Evolutionary conservation across 2,888 invertebrate species (phyloP).

Genomic region (Hoplodrina blanda): DNA sequence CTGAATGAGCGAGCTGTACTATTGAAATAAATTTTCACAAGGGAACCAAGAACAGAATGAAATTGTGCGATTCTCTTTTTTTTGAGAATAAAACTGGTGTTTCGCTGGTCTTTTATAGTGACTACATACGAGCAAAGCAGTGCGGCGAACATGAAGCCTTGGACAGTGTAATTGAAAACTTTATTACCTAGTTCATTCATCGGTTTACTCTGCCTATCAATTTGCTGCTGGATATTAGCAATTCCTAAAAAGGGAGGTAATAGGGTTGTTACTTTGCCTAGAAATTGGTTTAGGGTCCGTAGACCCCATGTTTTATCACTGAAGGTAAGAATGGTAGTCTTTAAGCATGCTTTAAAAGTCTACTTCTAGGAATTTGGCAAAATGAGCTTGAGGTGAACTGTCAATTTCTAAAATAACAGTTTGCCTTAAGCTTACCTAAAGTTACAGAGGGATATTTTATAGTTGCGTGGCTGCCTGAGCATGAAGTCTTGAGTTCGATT

Average conservation of each 20-base stretch:
- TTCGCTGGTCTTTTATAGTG: conserved; percentile 77
- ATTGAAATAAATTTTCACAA: conserved; percentile 82
- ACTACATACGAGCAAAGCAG: conserved; percentile 49
- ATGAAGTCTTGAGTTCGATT: too few species aligned
- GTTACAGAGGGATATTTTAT: too few species aligned
- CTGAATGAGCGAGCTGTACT: conserved; percentile 67
- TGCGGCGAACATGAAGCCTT: conserved; percentile 1
- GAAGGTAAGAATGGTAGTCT: too few species aligned
- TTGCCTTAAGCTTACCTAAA: too few species aligned
- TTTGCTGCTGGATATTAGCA: conserved; percentile 17
- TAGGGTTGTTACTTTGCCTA: conserved; percentile 6
- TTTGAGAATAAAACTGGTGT: conserved; percentile 79
- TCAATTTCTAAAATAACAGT: too few species aligned
- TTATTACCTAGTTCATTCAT: conserved; percentile 13
- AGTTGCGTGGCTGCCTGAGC: too few species aligned
- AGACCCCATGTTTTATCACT: background rate
- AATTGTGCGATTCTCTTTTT: conserved; percentile 76
- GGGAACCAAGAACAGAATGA: conserved; percentile 77
- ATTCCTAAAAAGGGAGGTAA: conserved; percentile 21
- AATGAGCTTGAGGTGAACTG: too few species aligned
- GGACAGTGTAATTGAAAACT: conserved; percentile 28
- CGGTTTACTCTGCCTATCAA: conserved; percentile 16
- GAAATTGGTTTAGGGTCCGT: conserved; percentile 10
- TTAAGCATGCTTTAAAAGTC: too few species aligned
- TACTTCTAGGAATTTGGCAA: too few species aligned